Base-by-base conservation (phyloP, 2,113 vertebrate species). In the Apistogramma diplotaenia region DNA sequence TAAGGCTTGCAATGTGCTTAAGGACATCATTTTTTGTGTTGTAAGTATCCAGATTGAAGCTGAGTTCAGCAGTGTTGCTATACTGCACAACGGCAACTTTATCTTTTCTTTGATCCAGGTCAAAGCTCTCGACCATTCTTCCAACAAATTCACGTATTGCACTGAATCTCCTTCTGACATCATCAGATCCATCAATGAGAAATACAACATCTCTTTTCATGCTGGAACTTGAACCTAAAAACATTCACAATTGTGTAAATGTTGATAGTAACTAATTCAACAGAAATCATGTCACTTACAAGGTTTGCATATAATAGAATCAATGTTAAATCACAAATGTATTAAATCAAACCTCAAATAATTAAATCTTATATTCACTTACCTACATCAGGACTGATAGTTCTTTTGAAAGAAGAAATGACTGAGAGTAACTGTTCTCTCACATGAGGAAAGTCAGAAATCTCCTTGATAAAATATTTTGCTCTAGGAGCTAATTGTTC, bases 121-220 rank as follows among this genome's bases (percentile, higher is more conserved):
- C 90, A 86, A 96, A 86, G 40, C 53, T 87, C 12, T 85, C 85
- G 55, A 94, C 92, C 71, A 94, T 77, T 73, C 78, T 91, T 25
- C 71, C 87, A 73, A 95, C 85, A 91, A 96, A 96, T 37, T 91
- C 87, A 49, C 85, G 70, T 79, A 96, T 86, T 19, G 83, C 83
- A 81, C 85, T 73, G 72, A 95, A 96, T 81, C 57, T 89, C 79
- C 53, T 92, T 54, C 90, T 92, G 27, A 89, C 77, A 75, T 94
- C 93, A 87, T 96, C 95, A 31, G 95, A 95, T 67, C 94, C 94
- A 91, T 96, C 95, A 88, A 95, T 87, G 70, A 96, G 94, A 84
- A 95, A 96, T 3, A 95, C 94, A 86, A 96, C 90, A 78, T 96
- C 92, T 89, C 91, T 93, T 57, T 89, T 90, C 6, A 60, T 35